These are phyloP conservation scores for Bos taurus DNA, from an alignment of 2,113 vertebrate genomes.

Conservation along the genomic window DNA sequence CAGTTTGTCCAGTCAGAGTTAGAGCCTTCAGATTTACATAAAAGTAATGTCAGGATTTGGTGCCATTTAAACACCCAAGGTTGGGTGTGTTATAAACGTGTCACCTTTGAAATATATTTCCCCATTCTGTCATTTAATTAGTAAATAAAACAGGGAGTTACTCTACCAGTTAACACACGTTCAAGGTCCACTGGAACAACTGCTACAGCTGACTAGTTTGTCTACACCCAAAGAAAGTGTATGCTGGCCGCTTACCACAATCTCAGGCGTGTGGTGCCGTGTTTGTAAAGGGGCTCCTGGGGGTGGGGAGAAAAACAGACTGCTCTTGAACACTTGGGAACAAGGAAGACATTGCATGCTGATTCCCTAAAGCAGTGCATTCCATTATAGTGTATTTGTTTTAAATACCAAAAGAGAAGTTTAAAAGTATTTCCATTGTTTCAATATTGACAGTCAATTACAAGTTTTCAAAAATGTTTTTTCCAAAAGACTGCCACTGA, in stretches of 20 bases:
- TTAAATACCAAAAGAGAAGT: background rate
- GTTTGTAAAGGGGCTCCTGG: background rate
- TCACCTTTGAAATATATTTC: conserved; percentile 26
- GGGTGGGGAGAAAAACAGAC: background rate
- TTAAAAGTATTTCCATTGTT: background rate
- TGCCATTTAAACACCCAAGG: background rate
- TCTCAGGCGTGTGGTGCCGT: background rate
- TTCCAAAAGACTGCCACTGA: background rate
- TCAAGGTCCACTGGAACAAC: background rate
- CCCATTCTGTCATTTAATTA: background rate
- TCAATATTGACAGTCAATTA: background rate
- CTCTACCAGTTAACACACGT: background rate
- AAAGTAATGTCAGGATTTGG: background rate
- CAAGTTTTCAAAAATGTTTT: background rate
- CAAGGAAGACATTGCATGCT: background rate
- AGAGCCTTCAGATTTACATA: background rate
- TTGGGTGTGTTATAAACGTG: background rate
- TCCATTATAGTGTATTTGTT: background rate
- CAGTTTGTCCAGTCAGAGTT: background rate
- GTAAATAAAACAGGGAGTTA: background rate
- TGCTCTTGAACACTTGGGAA: background rate
- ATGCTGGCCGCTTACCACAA: background rate
- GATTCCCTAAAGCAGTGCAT: background rate
- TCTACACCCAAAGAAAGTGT: background rate
- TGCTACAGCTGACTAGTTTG: background rate